Conservation (phyloP, 1,140 invertebrate genomes). For the Parapsyche elsis region DNA sequence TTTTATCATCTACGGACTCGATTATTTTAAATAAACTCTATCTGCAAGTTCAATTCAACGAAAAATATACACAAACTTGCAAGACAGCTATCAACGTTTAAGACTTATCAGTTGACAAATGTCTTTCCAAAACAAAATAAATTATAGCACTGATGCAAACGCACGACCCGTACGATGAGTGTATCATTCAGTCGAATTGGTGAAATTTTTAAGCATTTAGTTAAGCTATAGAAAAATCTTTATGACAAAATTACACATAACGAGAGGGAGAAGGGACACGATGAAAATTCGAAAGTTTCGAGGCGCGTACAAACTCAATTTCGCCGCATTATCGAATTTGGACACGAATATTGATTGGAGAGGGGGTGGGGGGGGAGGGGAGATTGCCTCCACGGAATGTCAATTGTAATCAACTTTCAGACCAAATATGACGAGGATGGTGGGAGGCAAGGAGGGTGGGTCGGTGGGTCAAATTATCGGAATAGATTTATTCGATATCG, state of each 20-base stretch:
- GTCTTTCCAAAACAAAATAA: too few relatives aligned
- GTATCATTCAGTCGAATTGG: too few relatives aligned
- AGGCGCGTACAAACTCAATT: constrained; percentile 6
- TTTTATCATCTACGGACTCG: too few relatives aligned
- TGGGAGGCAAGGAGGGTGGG: not conserved
- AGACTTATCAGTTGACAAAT: too few relatives aligned
- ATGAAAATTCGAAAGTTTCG: constrained; percentile 27
- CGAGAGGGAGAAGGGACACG: not conserved
- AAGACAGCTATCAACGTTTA: too few relatives aligned
- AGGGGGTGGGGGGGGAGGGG: not conserved
- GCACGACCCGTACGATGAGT: too few relatives aligned
- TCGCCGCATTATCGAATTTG: constrained; percentile 18
- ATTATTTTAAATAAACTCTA: too few relatives aligned
- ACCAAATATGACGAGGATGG: not conserved
- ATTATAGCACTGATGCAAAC: too few relatives aligned
- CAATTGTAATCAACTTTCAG: constrained; percentile 27
- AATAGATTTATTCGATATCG: constrained; percentile 14
- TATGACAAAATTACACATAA: constrained; percentile 33
- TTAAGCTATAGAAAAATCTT: constrained; percentile 18
- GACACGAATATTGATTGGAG: constrained; percentile 7
- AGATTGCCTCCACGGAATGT: not conserved
- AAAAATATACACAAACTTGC: too few relatives aligned
- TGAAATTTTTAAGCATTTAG: too few relatives aligned
- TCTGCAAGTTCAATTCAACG: too few relatives aligned
- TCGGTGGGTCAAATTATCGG: constrained; percentile 8